Evolutionary conservation across 2,888 invertebrate species (phyloP), one percentile per base, ranked within the genome.

Genomic region (Thalpophila matura): DNA sequence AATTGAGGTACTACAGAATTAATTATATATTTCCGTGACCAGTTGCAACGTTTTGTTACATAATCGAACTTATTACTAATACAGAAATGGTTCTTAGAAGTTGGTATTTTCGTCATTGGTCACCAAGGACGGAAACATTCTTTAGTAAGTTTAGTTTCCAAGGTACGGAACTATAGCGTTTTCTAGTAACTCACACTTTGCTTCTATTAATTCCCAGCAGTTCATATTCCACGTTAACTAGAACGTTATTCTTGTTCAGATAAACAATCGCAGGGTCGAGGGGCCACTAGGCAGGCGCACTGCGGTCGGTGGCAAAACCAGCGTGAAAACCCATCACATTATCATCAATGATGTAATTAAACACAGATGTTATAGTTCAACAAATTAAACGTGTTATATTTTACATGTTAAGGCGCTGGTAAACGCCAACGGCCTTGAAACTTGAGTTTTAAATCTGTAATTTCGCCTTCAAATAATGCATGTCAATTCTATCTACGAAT

Each of bases 221-320:
- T 14, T 54, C 40, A 42, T n/a, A 42, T n/a, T n/a, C n/a, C n/a
- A n/a, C n/a, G n/a, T n/a, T n/a, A 66, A 27, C 26, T 40, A 40
- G 5, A 42, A 29, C 33, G 35, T 38, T 57, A 58, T 40, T 55
- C 24, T 51, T 22, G 38, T 33, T 46, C 27, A 57, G 50, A 72
- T 77, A 77, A 53, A 61, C 51, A 64, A 69, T 54, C 29, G 6
- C 61, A 43, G 56, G 66, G 58, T 59, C 73, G 67, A 38, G 35
- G 43, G 20, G 45, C 60, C 37, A 18, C 26, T 50, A 61, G 33
- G 45, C 49, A 26, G 20, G n/a, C n/a, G n/a, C n/a, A n/a, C n/a
- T 9, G 46, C 31, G n/a, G n/a, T 9, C 18, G 61, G 35, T 31
- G 74, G 73, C 38, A 50, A 50, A 54, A 43, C 73, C 77, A 26